phyloP scores from a whole-genome alignment of 1,140 invertebrate genomes.

The Bombus sibiricus region DNA sequence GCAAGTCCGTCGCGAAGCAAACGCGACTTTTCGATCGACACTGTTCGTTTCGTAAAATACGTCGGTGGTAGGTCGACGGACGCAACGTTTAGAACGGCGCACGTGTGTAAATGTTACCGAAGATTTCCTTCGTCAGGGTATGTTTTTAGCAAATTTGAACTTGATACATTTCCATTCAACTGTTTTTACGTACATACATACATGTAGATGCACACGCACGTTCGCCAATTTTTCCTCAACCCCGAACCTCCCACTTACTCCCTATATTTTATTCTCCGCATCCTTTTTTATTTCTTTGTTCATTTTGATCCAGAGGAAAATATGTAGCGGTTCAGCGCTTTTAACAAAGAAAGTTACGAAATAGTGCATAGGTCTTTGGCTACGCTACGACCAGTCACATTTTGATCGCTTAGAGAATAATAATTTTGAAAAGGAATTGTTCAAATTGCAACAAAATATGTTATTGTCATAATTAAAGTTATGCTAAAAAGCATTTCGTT shows the following conservation, averaged over 20 bases:
- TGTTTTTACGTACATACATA: neutral
- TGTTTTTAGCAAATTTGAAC: neutral
- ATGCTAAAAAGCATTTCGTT: neutral
- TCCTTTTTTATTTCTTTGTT: neutral
- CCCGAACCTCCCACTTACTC: neutral
- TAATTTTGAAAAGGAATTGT: neutral
- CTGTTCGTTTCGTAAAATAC: constrained; percentile 23
- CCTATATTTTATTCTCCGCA: neutral
- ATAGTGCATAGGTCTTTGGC: neutral
- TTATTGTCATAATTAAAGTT: neutral
- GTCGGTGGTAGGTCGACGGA: constrained; percentile 30
- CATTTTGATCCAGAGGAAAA: neutral
- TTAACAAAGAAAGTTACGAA: neutral
- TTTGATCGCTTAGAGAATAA: too few relatives aligned
- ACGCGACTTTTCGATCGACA: constrained; percentile 60
- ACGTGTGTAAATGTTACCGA: constrained; percentile 3
- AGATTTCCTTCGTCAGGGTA: constrained; percentile 7
- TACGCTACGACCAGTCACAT: neutral
- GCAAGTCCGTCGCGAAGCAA: constrained; percentile 71
- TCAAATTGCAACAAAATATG: neutral
- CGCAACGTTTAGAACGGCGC: neutral
- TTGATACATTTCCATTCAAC: too few relatives aligned
- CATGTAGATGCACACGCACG: neutral
- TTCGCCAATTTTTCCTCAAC: neutral
- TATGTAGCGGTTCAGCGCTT: neutral